Evolutionary conservation across 2,113 vertebrate species (phyloP).

Genomic region (Microcebus ravelobensis): DNA sequence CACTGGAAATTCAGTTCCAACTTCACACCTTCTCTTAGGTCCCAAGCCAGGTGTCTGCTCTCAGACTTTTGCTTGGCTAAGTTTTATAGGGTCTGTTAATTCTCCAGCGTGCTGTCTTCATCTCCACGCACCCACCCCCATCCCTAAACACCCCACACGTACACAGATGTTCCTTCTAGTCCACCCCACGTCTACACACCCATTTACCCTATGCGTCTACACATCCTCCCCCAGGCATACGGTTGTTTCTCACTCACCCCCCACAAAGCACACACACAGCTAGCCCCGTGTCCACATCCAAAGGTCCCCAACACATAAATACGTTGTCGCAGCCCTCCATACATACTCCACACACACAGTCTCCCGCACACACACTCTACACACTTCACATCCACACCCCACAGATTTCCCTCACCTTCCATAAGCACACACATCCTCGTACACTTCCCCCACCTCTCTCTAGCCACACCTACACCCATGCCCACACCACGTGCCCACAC

Average conservation of each 20-base stretch:
- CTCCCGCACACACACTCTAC: not conserved
- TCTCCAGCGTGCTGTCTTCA: not conserved
- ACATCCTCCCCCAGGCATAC: not conserved
- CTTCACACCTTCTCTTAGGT: conserved; percentile 33
- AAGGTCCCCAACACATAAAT: not conserved
- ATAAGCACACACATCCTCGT: not conserved
- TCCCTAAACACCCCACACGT: not conserved
- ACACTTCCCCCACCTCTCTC: not conserved
- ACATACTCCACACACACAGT: not conserved
- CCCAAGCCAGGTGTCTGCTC: not conserved
- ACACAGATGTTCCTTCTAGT: not conserved
- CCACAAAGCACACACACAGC: not conserved
- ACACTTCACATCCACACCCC: not conserved
- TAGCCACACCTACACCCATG: not conserved
- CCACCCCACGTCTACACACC: not conserved
- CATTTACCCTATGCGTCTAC: not conserved
- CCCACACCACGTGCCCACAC: not conserved
- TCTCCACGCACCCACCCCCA: not conserved
- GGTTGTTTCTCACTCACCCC: not conserved
- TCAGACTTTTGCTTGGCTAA: conserved; percentile 38
- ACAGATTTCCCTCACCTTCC: not conserved
- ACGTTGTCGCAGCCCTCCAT: not conserved
- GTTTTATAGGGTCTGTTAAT: not conserved
- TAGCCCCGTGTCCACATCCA: not conserved
- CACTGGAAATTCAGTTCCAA: conserved; percentile 7